Evolutionary conservation across 2,113 vertebrate species (phyloP).

Genomic region (Ophthalmolycus amberensis): DNA sequence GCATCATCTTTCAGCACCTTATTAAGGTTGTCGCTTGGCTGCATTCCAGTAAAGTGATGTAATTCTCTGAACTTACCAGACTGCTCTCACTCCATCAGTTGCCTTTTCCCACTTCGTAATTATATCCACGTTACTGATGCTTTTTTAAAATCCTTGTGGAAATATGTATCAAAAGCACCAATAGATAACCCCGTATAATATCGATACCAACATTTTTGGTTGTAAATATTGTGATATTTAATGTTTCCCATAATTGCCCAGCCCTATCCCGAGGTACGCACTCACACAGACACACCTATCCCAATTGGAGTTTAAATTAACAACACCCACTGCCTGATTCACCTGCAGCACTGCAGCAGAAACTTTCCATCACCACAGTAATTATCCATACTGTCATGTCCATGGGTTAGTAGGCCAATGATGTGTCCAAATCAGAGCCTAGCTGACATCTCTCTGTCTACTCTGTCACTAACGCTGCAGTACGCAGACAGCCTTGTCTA

Average conservation of each 20-base stretch:
- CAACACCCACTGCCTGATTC: constrained; percentile 7
- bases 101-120: background rate
- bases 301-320: constrained; percentile 20
- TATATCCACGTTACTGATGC: background rate
- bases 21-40: background rate
- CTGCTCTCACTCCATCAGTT: background rate
- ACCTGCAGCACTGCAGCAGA: constrained; percentile 40
- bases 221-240: background rate
- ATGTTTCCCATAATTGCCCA: background rate
- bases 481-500: background rate
- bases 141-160: background rate
- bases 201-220: background rate
- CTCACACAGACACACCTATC: background rate
- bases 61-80: background rate
- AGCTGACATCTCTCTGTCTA: background rate
- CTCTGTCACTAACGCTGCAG: constrained; percentile 19
- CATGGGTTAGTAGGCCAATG: constrained; percentile 11
- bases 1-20: background rate
- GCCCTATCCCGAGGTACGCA: background rate
- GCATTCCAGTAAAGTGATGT: background rate
- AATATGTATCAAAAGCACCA: background rate
- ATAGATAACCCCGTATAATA: background rate
- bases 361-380: constrained; percentile 17
- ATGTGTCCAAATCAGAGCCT: constrained; percentile 39
- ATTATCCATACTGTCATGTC: constrained; percentile 11